Conservation (phyloP, 2,888 invertebrate species). For the Rhaphigaster nebulosa region DNA sequence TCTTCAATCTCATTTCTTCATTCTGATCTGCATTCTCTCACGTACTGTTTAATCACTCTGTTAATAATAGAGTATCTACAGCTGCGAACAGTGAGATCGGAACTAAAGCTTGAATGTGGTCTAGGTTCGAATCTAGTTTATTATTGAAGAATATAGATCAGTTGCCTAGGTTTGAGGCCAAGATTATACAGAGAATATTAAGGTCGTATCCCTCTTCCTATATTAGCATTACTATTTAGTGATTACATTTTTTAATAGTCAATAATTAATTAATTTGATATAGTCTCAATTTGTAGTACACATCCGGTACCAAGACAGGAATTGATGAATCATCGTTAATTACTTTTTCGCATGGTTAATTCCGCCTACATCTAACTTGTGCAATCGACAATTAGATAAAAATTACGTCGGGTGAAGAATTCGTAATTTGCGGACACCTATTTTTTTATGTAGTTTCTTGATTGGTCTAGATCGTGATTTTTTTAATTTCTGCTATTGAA, state of each 20-base stretch:
- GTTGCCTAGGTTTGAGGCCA: background rate
- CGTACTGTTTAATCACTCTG: background rate
- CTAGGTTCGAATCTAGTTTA: background rate
- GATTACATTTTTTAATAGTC: conserved; percentile 32
- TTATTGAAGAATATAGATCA: background rate
- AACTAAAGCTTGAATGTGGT: background rate
- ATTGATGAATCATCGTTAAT: background rate
- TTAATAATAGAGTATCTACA: background rate
- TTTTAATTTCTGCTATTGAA: background rate
- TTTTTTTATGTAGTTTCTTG: background rate
- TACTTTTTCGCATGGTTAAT: conserved; percentile 2
- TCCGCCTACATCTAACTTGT: background rate
- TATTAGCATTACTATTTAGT: conserved; percentile 41
- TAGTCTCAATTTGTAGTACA: background rate
- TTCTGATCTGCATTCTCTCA: background rate
- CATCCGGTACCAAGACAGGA: background rate
- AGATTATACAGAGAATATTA: conserved; percentile 34
- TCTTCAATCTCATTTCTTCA: background rate
- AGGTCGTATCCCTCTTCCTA: background rate
- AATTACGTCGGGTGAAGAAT: background rate
- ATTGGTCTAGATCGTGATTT: background rate
- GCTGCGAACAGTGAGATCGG: background rate
- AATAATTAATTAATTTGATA: conserved; percentile 27
- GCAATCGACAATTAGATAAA: background rate
- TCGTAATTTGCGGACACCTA: background rate